Base-by-base conservation (phyloP, 2,888 invertebrate genomes). In the Blastobasis lacticolella region DNA sequence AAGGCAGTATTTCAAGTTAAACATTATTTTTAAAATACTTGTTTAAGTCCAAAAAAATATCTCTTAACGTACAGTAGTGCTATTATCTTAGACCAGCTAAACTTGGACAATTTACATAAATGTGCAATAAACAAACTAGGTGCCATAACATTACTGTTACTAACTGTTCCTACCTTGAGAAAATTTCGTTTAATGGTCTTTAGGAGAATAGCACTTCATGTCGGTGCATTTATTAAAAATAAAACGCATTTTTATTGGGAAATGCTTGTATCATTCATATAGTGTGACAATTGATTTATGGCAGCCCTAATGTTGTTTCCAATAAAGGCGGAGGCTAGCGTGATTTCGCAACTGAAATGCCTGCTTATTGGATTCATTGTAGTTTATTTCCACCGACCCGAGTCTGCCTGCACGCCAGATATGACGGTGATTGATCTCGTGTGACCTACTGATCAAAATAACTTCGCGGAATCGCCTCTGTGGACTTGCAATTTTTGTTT, bases 121-220 rank as follows among this genome's bases (percentile, higher is more conserved):
- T 44, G 46, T 46, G 47, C 49, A 53, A 53, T 53, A 43, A 40
- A 43, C 9, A 8, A 46, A 43, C n/a, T 43, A 41, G 44, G 52
- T 47, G 52, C 49, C 49, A 49, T 53, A 52, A 37, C 36, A 41
- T 46, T 45, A 50, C 49, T 46, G 46, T 50, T 50, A 50, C 10
- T 46, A 23, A 46, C 41, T 46, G 50, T 46, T 46, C 10, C 9
- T 6, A 40, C 41, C 10, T 42, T 36, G 37, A 41, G 41, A 37
- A 23, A 40, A 10, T 10, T 46, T 38, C 36, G 49, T 48, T 51
- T 48, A 45, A 51, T 45, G 45, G 38, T 9, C 40, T 48, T 46
- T 10, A 37, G 45, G 45, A 48, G 7, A 53, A 48, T 49, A 48
- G 43, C 43, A 42, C 43, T 41, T 43, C 40, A 10, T 45, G 44